Evolutionary conservation across 2,797 vertebrate species (phyloP), one percentile per base, ranked within the genome.

Genomic region (Onychomys arenicola): DNA sequence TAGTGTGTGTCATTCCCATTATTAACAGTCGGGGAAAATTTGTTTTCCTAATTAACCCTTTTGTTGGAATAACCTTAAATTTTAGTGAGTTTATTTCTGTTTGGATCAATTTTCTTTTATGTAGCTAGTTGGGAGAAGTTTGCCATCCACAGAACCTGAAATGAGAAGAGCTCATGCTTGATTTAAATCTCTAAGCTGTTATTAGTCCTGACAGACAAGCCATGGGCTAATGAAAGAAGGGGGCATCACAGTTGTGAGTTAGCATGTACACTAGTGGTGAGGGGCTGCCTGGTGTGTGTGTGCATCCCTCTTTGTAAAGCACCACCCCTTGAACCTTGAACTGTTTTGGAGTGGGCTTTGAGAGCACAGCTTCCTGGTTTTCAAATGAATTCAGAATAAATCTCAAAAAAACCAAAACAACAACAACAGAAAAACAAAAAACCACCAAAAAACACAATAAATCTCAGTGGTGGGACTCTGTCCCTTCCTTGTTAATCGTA

Each of bases 41-140:
- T 99, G 99, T 99, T 99, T 99, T 99, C 99, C 99, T 99, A 99
- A 99, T 99, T 99, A 99, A 99, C 99, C 99, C 99, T 99, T 99
- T 99, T 99, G 99, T 99, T 99, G 99, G 98, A 96, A 88, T 96
- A 98, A 96, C 97, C 96, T 99, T 98, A 98, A 98, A 98, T 98
- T 98, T 98, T 98, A 95, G 98, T 97, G 96, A 89, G 95, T 98
- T 69, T 97, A 98, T 98, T 98, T 96, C 80, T 98, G 73, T 95
- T 97, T 94, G 96, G 46, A 86, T 97, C 61, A 40, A 82, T 97
- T 92, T 96, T 98, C 55, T 96, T 98, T 98, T 96, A 87, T 93
- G 93, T 85, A 55, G 1, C 78, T 96, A 37, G 1, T 82, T 96
- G 29, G 71, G 89, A 43, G 16, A 27, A 8, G 14, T 90, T 34